These are phyloP conservation scores for Plectus sambesii DNA, from an alignment of 1,140 invertebrate species.

Conservation along the genomic window DNA sequence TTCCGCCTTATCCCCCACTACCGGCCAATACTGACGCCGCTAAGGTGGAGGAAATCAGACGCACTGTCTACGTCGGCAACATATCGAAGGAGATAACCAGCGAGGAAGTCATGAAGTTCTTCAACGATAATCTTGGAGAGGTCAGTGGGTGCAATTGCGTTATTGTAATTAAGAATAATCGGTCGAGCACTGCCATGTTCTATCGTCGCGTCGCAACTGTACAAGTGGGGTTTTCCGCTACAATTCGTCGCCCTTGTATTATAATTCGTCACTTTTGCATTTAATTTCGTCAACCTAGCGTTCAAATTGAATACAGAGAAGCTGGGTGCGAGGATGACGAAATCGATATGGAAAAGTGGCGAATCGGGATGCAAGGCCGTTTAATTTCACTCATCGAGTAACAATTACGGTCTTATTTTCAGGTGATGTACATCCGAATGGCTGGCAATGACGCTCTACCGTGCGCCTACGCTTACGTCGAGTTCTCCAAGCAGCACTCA, in stretches of 20 bases:
- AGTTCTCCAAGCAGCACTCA: conserved; percentile 79
- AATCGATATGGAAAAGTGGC: no score
- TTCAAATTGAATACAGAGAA: no score
- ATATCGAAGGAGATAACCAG: conserved; percentile 35
- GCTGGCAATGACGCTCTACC: conserved; percentile 68
- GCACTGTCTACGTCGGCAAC: conserved; percentile 71
- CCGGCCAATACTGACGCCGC: conserved; percentile 74
- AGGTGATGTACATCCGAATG: conserved; percentile 82
- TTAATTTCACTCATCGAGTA: no score
- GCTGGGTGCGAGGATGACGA: no score
- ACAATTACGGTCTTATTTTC: no score
- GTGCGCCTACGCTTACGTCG: conserved; percentile 64
- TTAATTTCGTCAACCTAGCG: no score
- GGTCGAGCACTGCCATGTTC: conserved; percentile 11
- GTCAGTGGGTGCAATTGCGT: conserved; percentile 24
- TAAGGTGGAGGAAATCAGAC: conserved; percentile 87
- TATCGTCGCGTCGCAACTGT: conserved; percentile 52
- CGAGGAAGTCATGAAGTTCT: conserved; percentile 38
- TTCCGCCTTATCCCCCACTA: conserved; percentile 81
- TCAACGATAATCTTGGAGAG: conserved; percentile 42
- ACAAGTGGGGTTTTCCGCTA: conserved; percentile 53
- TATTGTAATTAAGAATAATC: conserved; percentile 15
- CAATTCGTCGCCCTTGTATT: no score
- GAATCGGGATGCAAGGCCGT: no score
- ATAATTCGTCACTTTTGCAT: no score